A percentile compares a stretch with the other conserved stretches of the same genome.
Conservation (phyloP, 53 echinoderm and acorn worm genomes). For the Pentamera pediparva region DNA sequence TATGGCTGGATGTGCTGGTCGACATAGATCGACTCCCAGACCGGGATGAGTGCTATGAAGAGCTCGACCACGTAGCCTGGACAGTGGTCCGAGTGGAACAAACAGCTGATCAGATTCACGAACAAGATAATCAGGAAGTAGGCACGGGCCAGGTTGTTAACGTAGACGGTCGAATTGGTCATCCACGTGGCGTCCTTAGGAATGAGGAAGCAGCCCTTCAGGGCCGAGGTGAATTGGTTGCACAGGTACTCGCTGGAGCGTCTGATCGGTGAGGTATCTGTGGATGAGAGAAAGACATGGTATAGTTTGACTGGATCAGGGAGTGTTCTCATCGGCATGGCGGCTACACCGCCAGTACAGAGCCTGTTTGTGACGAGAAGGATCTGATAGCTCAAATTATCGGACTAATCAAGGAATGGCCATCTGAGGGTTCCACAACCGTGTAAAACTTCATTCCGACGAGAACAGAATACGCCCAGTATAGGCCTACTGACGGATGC, state of each 20-base stretch:
- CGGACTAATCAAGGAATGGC: not conserved
- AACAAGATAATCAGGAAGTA: slow-evolving; percentile 22
- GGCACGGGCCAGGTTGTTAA: slow-evolving; percentile 46
- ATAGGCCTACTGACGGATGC: no score
- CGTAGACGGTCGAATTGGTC: slow-evolving; percentile 47
- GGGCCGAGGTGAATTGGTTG: not conserved
- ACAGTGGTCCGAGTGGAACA: slow-evolving; percentile 35
- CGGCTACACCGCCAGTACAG: no score
- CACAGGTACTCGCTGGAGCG: slow-evolving; percentile 9
- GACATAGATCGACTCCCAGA: slow-evolving; percentile 46
- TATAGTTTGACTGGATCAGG: no score
- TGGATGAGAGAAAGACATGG: not conserved
- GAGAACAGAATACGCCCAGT: no score
- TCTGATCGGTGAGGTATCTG: not conserved
- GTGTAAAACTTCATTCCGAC: no score
- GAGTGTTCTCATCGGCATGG: no score
- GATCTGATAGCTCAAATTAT: not conserved
- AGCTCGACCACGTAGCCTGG: slow-evolving; percentile 37
- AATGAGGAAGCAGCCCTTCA: slow-evolving; percentile 5
- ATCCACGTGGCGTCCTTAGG: slow-evolving; percentile 53
- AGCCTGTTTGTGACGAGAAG: no score
- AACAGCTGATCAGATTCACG: slow-evolving; percentile 27
- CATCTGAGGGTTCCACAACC: no score
- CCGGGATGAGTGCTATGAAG: slow-evolving; percentile 43
- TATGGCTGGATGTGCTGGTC: slow-evolving; percentile 41